Conservation (phyloP, 2,113 vertebrate species). For the Cricetomys ansorgei region DNA sequence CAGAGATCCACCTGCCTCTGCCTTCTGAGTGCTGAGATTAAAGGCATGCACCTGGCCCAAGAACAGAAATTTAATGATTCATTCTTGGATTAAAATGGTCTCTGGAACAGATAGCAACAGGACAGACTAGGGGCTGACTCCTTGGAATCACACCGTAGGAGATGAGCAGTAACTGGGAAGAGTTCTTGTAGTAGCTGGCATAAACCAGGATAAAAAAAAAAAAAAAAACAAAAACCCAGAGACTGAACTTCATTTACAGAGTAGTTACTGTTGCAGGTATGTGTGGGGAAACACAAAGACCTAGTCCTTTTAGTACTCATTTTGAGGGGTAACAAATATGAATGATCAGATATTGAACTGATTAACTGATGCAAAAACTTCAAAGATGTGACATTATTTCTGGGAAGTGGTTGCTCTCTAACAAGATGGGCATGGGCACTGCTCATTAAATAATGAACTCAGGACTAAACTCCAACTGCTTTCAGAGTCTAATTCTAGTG, state of each 20-base stretch:
- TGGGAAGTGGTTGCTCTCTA: not conserved
- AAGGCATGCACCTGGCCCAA: no score
- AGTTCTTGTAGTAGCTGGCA: not conserved
- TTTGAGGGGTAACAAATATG: constrained; percentile 28
- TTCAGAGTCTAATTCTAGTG: not conserved
- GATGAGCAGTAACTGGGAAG: not conserved
- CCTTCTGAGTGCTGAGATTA: no score
- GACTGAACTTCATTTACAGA: not conserved
- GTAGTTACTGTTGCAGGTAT: not conserved
- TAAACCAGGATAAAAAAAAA: not conserved
- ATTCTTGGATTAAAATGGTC: constrained; percentile 16
- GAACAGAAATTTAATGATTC: not conserved
- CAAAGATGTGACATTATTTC: not conserved
- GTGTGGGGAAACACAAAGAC: not conserved
- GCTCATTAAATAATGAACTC: constrained; percentile 20
- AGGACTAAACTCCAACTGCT: not conserved
- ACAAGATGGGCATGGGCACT: not conserved
- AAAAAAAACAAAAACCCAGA: not conserved
- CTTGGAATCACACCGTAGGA: not conserved
- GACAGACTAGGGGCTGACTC: not conserved
- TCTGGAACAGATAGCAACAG: not conserved
- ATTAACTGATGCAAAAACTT: constrained; percentile 33
- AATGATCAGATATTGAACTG: constrained; percentile 10
- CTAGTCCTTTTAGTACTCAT: not conserved
- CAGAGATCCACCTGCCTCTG: no score